phyloP scores from a whole-genome alignment of 1,140 invertebrate species.

The Anthonomus grandis region DNA sequence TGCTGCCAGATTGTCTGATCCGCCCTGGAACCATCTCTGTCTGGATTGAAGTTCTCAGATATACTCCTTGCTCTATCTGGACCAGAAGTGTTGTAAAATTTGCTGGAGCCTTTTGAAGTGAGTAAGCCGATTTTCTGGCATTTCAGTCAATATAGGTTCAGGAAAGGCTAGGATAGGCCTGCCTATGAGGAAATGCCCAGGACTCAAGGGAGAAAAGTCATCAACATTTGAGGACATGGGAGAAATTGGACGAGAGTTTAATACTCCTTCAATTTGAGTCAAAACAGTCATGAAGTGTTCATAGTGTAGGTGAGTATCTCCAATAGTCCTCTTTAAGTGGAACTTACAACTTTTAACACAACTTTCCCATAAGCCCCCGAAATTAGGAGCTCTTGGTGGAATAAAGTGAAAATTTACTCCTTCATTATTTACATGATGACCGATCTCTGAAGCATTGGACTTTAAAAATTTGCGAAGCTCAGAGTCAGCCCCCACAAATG shows the following conservation, averaged over 20 bases:
- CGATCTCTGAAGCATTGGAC: conserved; percentile 26
- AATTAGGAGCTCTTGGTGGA: conserved; percentile 43
- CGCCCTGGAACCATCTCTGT: too few relatives aligned
- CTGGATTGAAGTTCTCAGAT: conserved; percentile 8
- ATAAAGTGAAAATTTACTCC: conserved; percentile 18
- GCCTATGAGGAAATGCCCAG: conserved; percentile 33
- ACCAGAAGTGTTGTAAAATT: conserved; percentile 19
- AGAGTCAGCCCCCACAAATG: conserved; percentile 37
- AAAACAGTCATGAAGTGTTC: conserved; percentile 30
- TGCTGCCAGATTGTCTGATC: too few relatives aligned
- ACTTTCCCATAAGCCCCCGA: conserved; percentile 49
- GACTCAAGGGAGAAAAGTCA: conserved; percentile 25
- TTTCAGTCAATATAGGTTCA: conserved; percentile 3
- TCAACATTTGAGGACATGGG: conserved; percentile 28
- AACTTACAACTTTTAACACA: conserved; percentile 46
- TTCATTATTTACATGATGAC: conserved; percentile 11
- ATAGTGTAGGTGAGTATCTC: conserved; percentile 22
- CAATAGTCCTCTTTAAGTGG: conserved; percentile 41
- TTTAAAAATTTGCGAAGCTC: conserved; percentile 45
- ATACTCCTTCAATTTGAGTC: conserved; percentile 24
- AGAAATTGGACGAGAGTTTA: conserved; percentile 33
- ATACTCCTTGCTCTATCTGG: conserved; percentile 16
- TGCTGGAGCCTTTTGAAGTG: conserved; percentile 9
- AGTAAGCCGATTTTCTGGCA: conserved; percentile 1
- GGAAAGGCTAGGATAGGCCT: conserved; percentile 9